phyloP scores from a whole-genome alignment of 2,113 vertebrate genomes.

The Atlantisia rogersi region DNA sequence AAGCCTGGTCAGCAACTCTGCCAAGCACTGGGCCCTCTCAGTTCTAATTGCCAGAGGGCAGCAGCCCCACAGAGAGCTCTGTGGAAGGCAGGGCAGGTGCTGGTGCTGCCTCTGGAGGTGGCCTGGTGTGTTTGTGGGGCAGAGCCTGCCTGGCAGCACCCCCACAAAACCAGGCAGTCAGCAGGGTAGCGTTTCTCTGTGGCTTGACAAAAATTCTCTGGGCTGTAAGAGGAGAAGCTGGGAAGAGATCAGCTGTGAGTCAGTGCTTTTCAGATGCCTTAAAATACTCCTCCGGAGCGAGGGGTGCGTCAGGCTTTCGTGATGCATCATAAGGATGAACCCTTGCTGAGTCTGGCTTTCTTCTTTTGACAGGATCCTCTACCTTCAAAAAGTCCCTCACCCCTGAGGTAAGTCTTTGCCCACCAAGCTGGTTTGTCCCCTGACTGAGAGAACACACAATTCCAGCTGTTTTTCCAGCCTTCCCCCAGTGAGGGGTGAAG shows the following conservation, averaged over 20 bases:
- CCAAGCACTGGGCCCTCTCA: neutral
- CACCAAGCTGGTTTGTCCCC: neutral
- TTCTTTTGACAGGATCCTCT: slow-evolving; percentile 51
- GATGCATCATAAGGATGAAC: neutral
- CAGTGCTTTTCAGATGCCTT: neutral
- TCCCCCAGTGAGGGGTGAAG: rapidly evolving
- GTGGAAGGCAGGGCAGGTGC: rapidly evolving
- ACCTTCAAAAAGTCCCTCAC: slow-evolving; percentile 62
- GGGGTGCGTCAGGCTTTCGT: neutral
- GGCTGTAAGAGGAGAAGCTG: neutral
- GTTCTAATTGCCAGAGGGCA: neutral
- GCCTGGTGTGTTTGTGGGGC: neutral
- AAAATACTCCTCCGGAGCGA: rapidly evolving
- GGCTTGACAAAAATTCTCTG: neutral
- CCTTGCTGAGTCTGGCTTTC: neutral
- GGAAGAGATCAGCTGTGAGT: neutral
- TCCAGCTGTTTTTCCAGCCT: neutral
- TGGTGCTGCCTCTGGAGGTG: neutral
- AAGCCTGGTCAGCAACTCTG: rapidly evolving
- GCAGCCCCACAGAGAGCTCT: neutral
- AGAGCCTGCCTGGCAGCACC: rapidly evolving
- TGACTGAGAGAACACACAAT: neutral
- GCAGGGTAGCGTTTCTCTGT: neutral
- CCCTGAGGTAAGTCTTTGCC: slow-evolving; percentile 70
- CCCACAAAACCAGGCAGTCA: rapidly evolving